A percentile compares a stretch with the other conserved stretches of the same genome.
These are phyloP conservation scores for Zaprionus lineosus DNA, from an alignment of 2,888 invertebrate genomes.

Conservation along the genomic window DNA sequence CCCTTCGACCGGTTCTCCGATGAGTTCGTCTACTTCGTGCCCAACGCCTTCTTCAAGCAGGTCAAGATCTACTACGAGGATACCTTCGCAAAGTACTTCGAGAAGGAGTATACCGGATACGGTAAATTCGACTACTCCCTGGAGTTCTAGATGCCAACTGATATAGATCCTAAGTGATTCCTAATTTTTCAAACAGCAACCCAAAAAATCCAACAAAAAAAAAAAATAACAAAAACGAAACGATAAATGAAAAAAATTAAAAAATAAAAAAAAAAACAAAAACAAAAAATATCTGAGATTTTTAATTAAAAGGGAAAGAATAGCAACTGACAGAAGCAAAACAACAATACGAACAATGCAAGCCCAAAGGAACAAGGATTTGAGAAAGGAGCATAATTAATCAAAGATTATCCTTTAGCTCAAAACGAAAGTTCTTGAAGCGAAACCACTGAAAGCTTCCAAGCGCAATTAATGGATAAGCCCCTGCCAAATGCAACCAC, in stretches of 20 bases:
- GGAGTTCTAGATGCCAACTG: conserved; percentile 45
- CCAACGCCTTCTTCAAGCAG: conserved; percentile 88
- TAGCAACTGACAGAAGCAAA: conserved; percentile 9
- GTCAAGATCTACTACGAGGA: conserved; percentile 87
- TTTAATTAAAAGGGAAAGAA: not conserved
- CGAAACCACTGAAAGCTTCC: too few relatives aligned
- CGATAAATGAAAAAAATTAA: conserved; percentile 2
- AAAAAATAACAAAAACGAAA: conserved; percentile 26
- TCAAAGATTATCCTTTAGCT: too few relatives aligned
- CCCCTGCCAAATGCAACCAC: conserved; percentile 4
- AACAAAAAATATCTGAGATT: conserved; percentile 9
- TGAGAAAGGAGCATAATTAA: too few relatives aligned
- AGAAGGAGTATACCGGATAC: conserved; percentile 67
- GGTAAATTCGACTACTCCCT: conserved; percentile 73
- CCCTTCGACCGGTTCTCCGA: conserved; percentile 88
- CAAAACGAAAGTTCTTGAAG: too few relatives aligned
- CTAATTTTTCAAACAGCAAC: conserved; percentile 30
- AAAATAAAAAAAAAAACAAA: conserved; percentile 25
- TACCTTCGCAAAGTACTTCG: conserved; percentile 77
- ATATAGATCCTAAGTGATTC: conserved; percentile 40
- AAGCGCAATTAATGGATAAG: too few relatives aligned
- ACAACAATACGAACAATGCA: too few relatives aligned
- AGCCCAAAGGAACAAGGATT: too few relatives aligned
- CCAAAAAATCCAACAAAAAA: conserved; percentile 24
- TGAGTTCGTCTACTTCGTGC: conserved; percentile 85